Evolutionary conservation across 2,113 vertebrate species (phyloP), one percentile per base, ranked within the genome.

Genomic region (Bubo blakistoni): DNA sequence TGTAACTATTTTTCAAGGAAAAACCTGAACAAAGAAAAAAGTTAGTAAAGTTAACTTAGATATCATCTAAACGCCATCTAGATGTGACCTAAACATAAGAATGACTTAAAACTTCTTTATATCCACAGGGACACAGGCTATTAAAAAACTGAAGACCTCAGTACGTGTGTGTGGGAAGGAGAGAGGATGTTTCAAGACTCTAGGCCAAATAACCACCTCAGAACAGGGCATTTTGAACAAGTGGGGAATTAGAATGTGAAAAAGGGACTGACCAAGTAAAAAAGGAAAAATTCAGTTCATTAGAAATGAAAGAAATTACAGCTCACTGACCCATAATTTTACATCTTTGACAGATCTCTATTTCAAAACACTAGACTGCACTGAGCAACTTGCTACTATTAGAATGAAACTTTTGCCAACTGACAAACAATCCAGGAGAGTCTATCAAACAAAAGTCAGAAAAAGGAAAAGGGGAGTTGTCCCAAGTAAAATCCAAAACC

Each of bases 401-500:
- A 42, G 8, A 46, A 85, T 2, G 14, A 59, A 89, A 36, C 10
- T 72, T 44, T 1, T 17, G 3, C 11, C 29, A 69, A 34, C 34
- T 24, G 40, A 59, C 4, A 69, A 10, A 59, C 4, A 69, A 10
- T 3, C 26, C 14, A 8, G 20, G 12, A 21, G 12, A 61, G 13
- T 2, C 29, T 36, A 63, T 11, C 30, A 36, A 66, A 30, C 22
- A 57, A 9, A 34, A 34, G 3, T 3, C n/a, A 71, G 10, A 11
- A 4, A 40, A 54, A 61, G 8, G 27, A 63, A 59, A 54, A 46
- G 3, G 2, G 2, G 5, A 3, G 7, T 0, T 22, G 27, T 25
- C 30, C 19, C 47, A 62, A 1, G 13, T 62, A 24, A 77, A 90
- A 51, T 4, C 25, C 18, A 4, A 42, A 73, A 7, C 4, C 16